Evolutionary conservation across 2,888 invertebrate species (phyloP).

Genomic region (Drosophila nr. perissopoda): DNA sequence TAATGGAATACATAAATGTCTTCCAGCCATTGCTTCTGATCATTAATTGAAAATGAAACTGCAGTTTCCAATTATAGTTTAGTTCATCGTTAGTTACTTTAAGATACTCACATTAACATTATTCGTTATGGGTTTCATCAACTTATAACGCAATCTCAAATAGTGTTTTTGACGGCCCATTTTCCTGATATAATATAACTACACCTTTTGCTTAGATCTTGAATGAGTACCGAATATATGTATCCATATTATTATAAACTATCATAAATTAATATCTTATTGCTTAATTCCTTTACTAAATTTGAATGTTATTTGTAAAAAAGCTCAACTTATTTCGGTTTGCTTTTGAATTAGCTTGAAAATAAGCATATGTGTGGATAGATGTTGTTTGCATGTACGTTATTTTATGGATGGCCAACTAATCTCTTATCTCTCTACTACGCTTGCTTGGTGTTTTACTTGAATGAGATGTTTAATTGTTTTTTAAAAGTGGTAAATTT

Average conservation of each 20-base stretch:
- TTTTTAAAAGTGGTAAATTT: too few relatives aligned
- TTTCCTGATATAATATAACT: conserved; percentile 11
- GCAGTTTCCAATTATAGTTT: background rate
- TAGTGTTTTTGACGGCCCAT: background rate
- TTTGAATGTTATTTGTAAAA: background rate
- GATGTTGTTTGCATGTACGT: background rate
- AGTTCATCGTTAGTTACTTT: background rate
- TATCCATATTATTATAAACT: background rate
- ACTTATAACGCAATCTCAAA: conserved; percentile 8
- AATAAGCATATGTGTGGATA: background rate
- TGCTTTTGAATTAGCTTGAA: background rate
- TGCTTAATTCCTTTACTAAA: background rate
- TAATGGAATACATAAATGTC: background rate
- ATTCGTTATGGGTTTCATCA: background rate
- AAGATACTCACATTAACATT: conserved; percentile 14
- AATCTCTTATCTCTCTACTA: background rate
- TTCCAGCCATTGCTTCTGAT: conserved; percentile 4
- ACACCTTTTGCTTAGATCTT: background rate
- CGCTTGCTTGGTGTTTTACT: background rate
- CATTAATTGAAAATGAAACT: conserved; percentile 16
- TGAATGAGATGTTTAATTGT: too few relatives aligned
- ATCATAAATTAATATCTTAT: background rate
- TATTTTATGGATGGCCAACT: background rate
- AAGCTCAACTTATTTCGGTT: background rate
- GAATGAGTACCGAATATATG: background rate